Base-by-base conservation (phyloP, 1,140 invertebrate genomes). In the Littorina saxatilis region DNA sequence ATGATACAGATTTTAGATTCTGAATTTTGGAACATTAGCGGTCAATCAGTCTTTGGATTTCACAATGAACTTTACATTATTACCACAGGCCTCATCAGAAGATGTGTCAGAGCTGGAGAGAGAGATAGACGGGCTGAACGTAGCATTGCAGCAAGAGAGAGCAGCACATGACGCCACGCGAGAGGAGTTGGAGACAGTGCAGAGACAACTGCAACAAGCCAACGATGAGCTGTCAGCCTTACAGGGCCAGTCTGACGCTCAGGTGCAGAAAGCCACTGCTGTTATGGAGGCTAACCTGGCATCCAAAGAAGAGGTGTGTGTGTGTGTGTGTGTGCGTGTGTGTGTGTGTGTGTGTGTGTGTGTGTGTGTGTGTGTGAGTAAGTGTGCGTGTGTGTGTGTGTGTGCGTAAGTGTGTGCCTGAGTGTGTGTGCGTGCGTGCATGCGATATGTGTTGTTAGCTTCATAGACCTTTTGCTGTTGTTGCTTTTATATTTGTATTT, bases 131-230 rank as follows among this genome's bases (percentile, higher is more conserved):
- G 61, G 37, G 39, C 77, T 87, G 40, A 88, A 90, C 63, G 83
- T 85, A 35, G 85, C 83, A 15, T 75, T 90, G 29, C 79, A 85
- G 55, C 85, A 90, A 80, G 89, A 91, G 75, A 81, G 81, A 35
- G 77, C 84, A 23, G 87, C 86, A 13, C 90, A 91, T 79, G 86
- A 86, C 27, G 83, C 79, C 47, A 91, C 90, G 9, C 81, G 85
- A 29, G 87, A 88, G 32, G 89, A 91, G 73, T 79, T 91, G 68
- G 90, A 91, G 58, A 84, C 84, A 3, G 74, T 89, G 35, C 84
- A 83, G 23, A 88, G 85, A 81, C 88, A 90, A 79, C 75, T 90
- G 47, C 79, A 77, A 3, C 55, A 79, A 15, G 17, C 87, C 3
- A 85, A 84, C 52, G 87, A 89, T 39, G 83, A 89, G 58, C 39